Conservation (phyloP, 1,140 invertebrate species). For the Sminthurides bifidus region DNA sequence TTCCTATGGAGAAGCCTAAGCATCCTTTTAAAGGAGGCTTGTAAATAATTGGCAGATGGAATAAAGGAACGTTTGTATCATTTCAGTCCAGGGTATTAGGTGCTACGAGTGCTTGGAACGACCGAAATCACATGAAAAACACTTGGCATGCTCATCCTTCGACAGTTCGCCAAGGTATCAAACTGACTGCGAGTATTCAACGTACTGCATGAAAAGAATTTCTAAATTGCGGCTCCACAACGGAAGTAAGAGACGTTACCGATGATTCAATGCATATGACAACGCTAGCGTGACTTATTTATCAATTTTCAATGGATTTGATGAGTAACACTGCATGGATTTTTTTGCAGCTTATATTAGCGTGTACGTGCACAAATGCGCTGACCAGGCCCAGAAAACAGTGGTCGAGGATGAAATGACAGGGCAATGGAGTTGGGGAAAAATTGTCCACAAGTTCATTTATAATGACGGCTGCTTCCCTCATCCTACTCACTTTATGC, state of each 20-base stretch:
- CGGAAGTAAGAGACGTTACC: conserved; percentile 6
- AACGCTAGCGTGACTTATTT: conserved; percentile 9
- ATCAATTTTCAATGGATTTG: conserved; percentile 2
- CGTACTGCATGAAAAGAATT: conserved; percentile 17
- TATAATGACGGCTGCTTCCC: conserved; percentile 13
- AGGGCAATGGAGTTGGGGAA: conserved; percentile 6
- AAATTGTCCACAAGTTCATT: conserved; percentile 6
- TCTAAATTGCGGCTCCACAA: conserved; percentile 14
- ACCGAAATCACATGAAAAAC: conserved; percentile 14
- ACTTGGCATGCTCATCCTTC: conserved; percentile 14
- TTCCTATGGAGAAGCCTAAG: too few relatives aligned
- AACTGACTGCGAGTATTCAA: conserved; percentile 15
- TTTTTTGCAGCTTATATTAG: conserved; percentile 40
- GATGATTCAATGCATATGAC: not conserved
- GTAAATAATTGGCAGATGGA: too few relatives aligned
- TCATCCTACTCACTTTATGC: conserved; percentile 6
- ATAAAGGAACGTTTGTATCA: too few relatives aligned
- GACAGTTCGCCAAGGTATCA: conserved; percentile 16
- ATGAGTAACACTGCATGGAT: conserved; percentile 1
- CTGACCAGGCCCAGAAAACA: conserved; percentile 15
- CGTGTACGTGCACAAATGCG: conserved; percentile 13
- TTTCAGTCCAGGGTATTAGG: conserved; percentile 1
- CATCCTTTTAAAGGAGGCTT: too few relatives aligned
- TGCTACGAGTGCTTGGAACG: conserved; percentile 17
- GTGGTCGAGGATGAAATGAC: conserved; percentile 10